Base-by-base conservation (phyloP, 2,888 invertebrate genomes). In the Biston betularia region DNA sequence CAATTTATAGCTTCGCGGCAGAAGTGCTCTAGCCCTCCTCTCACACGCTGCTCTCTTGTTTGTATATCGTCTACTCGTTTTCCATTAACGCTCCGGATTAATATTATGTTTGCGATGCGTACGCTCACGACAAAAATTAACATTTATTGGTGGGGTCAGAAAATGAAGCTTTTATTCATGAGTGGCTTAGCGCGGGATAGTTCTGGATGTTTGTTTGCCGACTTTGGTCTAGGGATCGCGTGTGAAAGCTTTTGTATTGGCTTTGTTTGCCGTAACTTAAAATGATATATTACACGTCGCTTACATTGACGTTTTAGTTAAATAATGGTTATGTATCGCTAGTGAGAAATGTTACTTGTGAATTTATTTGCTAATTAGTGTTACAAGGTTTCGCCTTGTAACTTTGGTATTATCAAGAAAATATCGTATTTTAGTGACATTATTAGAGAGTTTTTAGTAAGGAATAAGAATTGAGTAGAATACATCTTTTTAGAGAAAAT, bases 11-110 rank as follows among this genome's bases (percentile, higher is more conserved):
- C 84, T 84, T 83, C 81, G 78, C 78, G 71, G 77, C 75, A 64
- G 79, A 75, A 73, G 74, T 71, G 66, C 72, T 70, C 35, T 2
- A 58, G 74, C 76, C 76, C 80, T 75, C 77, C 76, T 70, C 79
- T 81, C 75, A 79, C 76, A 70, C 76, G 82, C 75, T 78, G 81
- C 77, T 86, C 91, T 87, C 89, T 89, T 90, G 89, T 91, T 89
- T 91, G 89, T 88, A 82, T 89, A 87, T 83, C 87, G 87, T 88
- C 89, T 88, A 89, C 89, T 89, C 90, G 87, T 88, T 92, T 90
- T 90, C 92, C 92, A 93, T 93, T 93, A 93, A 88, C 92, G 91
- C 89, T 81, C 76, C 82, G 90, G 92, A 92, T 92, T 93, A 93
- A 92, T 92, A 92, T 92, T 93, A 88, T 91, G 92, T 91, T 92